Evolutionary conservation across 2,797 vertebrate genomes (phyloP), one percentile per base, ranked within the genome.

Genomic region (Bovichtus diacanthus): DNA sequence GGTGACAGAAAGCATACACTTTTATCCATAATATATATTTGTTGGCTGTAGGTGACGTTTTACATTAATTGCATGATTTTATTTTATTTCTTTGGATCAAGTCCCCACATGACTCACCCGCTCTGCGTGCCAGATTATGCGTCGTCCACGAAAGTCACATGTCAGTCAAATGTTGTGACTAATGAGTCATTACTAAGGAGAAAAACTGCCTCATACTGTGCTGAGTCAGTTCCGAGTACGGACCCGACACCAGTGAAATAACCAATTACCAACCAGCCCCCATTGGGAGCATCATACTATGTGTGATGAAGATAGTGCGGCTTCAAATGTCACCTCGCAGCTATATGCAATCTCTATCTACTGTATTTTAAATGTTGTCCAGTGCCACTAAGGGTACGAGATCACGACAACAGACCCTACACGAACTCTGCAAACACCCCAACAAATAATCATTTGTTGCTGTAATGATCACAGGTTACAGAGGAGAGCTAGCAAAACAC

Each of bases 91-190:
- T 70, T 59, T 55, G 31, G 23, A 61, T 66, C 49, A 70, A 63
- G 46, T 65, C 53, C 53, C 54, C 46, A 18, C 58, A 56, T 80
- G 83, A 78, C 44, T 83, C 80, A 81, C 23, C 12, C 9, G n/a
- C n/a, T 5, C 43, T 72, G 71, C 65, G 16, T 19, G 9, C 65
- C 76, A 74, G 11, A 81, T 81, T 58, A 83, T 64, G 13, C 61
- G 55, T 60, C 72, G 47, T 55, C 74, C 69, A 82, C 2, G 9
- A 51, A 39, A 76, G 50, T 68, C 65, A 78, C 34, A 53, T 77
- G 76, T 74, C 36, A 19, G 53, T 80, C 77, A 84, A 74, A 81
- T 64, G 23, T 31, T 74, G 69, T 82, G 60, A 55, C 50, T 86
- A 61, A 62, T 67, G 54, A 77, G 50, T 65, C 53, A 53, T 43